Evolutionary conservation across 2,797 vertebrate species (phyloP), one percentile per base, ranked within the genome.

Genomic region (Lagorchestes hirsutus): DNA sequence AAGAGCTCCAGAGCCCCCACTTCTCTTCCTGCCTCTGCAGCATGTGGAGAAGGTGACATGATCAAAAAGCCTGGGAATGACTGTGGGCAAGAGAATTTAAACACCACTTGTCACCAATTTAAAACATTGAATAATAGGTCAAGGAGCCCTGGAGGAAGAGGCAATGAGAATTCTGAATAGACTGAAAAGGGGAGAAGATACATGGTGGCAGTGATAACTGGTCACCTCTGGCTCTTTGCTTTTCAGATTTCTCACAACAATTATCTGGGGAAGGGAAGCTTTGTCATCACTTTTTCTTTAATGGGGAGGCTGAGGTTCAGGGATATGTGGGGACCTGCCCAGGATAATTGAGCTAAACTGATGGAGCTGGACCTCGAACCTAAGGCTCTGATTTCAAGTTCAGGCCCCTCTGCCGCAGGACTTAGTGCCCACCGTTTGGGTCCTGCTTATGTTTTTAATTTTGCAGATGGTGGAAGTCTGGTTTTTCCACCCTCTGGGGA

Each of bases 41-140:
- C 98, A 97, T 96, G 97, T 97, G 98, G 97, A 98, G 98, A 98
- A 96, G 96, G 98, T 98, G 97, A 97, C 97, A 98, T 96, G 98
- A 98, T 98, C 98, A 98, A 98, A 98, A 98, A 98, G 97, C 96
- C 98, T 95, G 92, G 97, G 98, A 98, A 98, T 96, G 97, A 97
- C 97, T 96, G 97, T 54, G 96, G 98, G 97, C 87, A 95, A 96
- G 97, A 97, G 97, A 98, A 97, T 98, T 98, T 96, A 97, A 98
- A 97, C 98, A 96, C 97, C 95, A 94, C 98, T 98, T 98, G 96
- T 98, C 93, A 87, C 97, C 97, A 96, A 95, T 97, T 98, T 97
- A 98, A 97, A 98, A 97, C 97, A 93, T 92, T 97, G 98, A 97
- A 96, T 96, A 95, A 97, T 98, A 97, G 97, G 97, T 97, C 97